Percentiles rank a stretch among this genome's conserved stretches.
Evolutionary conservation across 2,888 invertebrate species (phyloP).

Genomic region (Drosophila fulvimacula): DNA sequence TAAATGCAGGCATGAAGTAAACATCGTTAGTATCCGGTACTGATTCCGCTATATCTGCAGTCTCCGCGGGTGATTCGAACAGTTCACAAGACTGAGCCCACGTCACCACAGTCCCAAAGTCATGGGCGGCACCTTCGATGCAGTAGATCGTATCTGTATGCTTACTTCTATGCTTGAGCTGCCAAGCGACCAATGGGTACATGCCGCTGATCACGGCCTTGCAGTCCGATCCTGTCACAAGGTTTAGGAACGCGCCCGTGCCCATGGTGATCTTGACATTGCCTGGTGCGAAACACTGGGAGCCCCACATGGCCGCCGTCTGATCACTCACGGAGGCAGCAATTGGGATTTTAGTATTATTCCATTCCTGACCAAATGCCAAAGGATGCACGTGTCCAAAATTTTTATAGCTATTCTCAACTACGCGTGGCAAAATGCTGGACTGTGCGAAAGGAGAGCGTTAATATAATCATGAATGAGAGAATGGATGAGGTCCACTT

Average conservation of each 20-base stretch:
- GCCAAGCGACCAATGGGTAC: conserved; percentile 97
- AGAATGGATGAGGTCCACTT: conserved; percentile 28
- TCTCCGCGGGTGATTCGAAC: conserved; percentile 88
- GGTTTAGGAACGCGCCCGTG: conserved; percentile 95
- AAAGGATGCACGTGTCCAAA: conserved; percentile 89
- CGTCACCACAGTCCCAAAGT: conserved; percentile 93
- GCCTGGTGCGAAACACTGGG: conserved; percentile 91
- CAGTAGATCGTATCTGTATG: conserved; percentile 87
- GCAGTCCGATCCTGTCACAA: conserved; percentile 91
- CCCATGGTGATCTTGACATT: conserved; percentile 95
- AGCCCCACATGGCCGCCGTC: conserved; percentile 95
- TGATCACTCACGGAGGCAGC: conserved; percentile 87
- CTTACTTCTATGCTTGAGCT: conserved; percentile 54
- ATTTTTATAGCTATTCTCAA: conserved; percentile 89
- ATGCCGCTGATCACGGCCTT: conserved; percentile 93
- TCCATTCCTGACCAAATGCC: conserved; percentile 89
- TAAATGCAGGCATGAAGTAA: conserved; percentile 95
- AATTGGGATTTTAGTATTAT: conserved; percentile 88
- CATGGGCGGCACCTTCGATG: conserved; percentile 94
- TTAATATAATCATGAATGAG: too few relatives aligned
- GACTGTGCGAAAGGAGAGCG: conserved; percentile 85
- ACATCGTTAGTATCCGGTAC: conserved; percentile 91
- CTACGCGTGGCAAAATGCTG: conserved; percentile 91
- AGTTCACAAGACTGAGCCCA: conserved; percentile 92
- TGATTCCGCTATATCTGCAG: conserved; percentile 88